Evolutionary conservation across 2,888 invertebrate species (phyloP), one percentile per base, ranked within the genome.

Genomic region (Cheilosia impressa): DNA sequence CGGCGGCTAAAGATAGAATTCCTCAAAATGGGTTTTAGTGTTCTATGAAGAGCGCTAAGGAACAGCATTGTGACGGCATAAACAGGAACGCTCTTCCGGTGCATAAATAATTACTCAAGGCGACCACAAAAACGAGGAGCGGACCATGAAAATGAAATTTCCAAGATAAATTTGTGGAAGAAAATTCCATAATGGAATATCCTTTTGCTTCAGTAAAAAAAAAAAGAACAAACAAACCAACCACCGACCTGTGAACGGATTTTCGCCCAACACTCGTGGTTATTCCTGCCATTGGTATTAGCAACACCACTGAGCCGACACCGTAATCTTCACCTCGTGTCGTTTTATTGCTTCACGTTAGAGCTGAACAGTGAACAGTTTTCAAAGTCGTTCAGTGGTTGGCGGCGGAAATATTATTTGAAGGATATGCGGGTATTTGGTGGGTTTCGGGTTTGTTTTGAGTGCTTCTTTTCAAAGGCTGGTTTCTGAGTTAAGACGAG

Each of bases 51-150:
- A 17, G 52, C 38, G 13, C 38, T 38, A 24, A 24, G 52, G 24
- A 27, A 52, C 52, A 24, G 41, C 19, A 60, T 19, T 41, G n/a
- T 19, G 50, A 58, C 7, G 24, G 9, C 27, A 53, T 50, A 38
- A 31, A 5, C 9, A 27, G 19, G 4, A 65, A 52, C 63, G 41
- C 66, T 75, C 47, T 62, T 62, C 62, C 57, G 62, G 73, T 75
- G 80, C 68, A 80, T 80, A 75, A 80, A 80, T 80, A 80, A 80
- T 80, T 73, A 68, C 73, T 80, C 62, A 80, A 80, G 68, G 55
- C 53, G 47, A 62, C 73, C 68, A 53, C 73, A 68, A 45, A 69
- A 69, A 27, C 75, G 53, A 7, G 41, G 57, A 65, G 57, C 45
- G 17, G 55, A 73, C 68, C 53, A 75, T 80, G 80, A 57, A 80